Conservation (phyloP, 2,113 vertebrate genomes). For the Prionailurus viverrinus region DNA sequence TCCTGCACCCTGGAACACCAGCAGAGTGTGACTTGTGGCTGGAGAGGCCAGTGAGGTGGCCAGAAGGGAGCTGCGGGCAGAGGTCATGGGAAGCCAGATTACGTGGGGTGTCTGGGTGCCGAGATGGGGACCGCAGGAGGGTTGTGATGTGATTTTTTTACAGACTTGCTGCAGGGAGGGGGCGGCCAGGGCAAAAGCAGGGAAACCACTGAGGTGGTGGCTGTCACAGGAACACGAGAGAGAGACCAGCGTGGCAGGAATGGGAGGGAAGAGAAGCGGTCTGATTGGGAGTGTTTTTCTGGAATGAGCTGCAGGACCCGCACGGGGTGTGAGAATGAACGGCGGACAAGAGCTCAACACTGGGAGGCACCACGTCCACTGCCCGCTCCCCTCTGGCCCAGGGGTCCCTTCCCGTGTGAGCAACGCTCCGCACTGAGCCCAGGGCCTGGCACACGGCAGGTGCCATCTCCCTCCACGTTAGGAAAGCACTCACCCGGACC, state of each 20-base stretch:
- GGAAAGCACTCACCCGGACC: background rate
- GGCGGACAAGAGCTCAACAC: background rate
- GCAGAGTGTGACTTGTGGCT: background rate
- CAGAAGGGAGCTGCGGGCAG: background rate
- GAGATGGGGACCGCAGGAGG: background rate
- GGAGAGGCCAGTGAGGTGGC: background rate
- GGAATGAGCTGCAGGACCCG: background rate
- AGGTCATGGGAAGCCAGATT: background rate
- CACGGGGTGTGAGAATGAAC: background rate
- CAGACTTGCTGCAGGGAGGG: accelerated
- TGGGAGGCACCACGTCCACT: background rate
- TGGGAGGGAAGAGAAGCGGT: background rate
- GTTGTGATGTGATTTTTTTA: background rate
- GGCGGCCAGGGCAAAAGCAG: background rate
- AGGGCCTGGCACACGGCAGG: background rate
- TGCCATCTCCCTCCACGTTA: background rate
- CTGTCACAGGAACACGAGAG: accelerated
- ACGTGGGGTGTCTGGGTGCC: background rate
- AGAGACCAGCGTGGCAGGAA: background rate
- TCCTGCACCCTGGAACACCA: accelerated
- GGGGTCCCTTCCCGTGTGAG: no score
- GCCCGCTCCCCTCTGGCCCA: background rate
- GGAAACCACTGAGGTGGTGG: background rate
- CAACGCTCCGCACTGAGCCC: background rate
- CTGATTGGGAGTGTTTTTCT: background rate